A percentile compares a stretch with the other conserved stretches of the same genome.
These are phyloP conservation scores for Cephalopterus ornatus DNA, from an alignment of 2,113 vertebrate species.

Conservation along the genomic window DNA sequence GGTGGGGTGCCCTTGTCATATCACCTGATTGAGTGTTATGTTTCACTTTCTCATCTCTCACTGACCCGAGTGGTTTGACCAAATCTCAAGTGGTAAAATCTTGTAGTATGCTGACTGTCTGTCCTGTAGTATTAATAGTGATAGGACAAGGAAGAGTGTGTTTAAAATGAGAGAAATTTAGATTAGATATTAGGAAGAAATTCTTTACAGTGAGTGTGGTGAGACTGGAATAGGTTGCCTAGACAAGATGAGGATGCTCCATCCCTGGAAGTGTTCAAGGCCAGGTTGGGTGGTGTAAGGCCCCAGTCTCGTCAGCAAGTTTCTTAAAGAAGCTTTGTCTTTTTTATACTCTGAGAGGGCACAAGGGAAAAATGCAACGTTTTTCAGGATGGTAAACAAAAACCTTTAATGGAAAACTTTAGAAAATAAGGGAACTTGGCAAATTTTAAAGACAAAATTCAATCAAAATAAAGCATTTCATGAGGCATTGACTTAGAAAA, in stretches of 20 bases:
- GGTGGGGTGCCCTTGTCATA: not conserved
- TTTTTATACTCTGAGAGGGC: not conserved
- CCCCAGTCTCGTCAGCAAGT: not conserved
- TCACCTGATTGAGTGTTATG: accelerated
- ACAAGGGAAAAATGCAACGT: not conserved
- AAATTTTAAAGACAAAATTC: not conserved
- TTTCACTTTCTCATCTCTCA: not conserved
- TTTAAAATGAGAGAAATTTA: not conserved
- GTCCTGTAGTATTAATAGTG: not conserved
- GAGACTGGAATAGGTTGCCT: not conserved
- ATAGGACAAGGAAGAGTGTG: not conserved
- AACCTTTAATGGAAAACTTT: not conserved
- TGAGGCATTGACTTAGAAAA: not conserved
- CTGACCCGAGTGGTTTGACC: not conserved
- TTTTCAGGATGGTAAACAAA: not conserved
- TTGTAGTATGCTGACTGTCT: not conserved
- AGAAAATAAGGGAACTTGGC: not conserved
- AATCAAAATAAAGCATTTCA: not conserved
- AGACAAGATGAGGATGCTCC: not conserved
- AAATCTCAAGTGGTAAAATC: not conserved
- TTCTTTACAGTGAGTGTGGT: not conserved
- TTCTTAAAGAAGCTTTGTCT: not conserved
- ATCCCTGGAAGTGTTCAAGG: not conserved
- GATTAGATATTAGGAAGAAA: not conserved
- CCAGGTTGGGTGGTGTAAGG: not conserved